phyloP scores from a whole-genome alignment of 1,140 invertebrate genomes.

The Drosophila gunungcola region DNA sequence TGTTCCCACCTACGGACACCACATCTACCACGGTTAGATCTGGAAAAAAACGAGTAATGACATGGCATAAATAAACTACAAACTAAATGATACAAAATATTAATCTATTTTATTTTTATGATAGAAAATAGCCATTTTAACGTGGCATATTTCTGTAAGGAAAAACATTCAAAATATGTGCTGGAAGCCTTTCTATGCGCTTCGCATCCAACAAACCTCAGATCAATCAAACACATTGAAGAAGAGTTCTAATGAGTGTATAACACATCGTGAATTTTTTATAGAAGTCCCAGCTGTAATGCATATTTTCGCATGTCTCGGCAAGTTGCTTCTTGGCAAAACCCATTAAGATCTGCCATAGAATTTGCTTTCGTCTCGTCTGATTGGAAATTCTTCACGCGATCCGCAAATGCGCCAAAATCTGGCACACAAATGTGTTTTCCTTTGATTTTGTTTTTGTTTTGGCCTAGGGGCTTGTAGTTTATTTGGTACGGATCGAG shows the following conservation, averaged over 20 bases:
- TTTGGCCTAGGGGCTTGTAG: constrained; percentile 1
- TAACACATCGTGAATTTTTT: too few relatives aligned
- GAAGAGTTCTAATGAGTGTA: background rate
- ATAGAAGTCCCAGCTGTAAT: constrained; percentile 1
- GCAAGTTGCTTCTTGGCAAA: background rate
- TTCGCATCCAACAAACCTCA: background rate
- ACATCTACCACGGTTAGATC: constrained; percentile 31
- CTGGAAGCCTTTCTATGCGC: background rate
- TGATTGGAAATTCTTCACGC: constrained; percentile 34
- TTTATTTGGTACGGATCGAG: constrained; percentile 27
- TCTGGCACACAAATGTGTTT: constrained; percentile 42
- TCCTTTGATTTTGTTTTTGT: constrained; percentile 4
- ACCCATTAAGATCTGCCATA: constrained; percentile 10
- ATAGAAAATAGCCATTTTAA: too few relatives aligned
- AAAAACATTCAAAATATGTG: too few relatives aligned
- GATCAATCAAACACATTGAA: background rate
- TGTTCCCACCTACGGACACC: constrained; percentile 33
- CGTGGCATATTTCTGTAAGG: background rate
- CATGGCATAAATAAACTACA: constrained; percentile 10
- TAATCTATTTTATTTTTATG: too few relatives aligned
- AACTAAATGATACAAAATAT: background rate
- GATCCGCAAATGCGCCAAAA: constrained; percentile 9
- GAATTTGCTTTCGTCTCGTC: constrained; percentile 1
- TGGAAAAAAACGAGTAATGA: background rate
- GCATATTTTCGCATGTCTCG: constrained; percentile 3